Evolutionary conservation across 92 coral and sea anemone species (phyloP), one percentile per base, ranked within the genome.

Genomic region (Muricea muricata): DNA sequence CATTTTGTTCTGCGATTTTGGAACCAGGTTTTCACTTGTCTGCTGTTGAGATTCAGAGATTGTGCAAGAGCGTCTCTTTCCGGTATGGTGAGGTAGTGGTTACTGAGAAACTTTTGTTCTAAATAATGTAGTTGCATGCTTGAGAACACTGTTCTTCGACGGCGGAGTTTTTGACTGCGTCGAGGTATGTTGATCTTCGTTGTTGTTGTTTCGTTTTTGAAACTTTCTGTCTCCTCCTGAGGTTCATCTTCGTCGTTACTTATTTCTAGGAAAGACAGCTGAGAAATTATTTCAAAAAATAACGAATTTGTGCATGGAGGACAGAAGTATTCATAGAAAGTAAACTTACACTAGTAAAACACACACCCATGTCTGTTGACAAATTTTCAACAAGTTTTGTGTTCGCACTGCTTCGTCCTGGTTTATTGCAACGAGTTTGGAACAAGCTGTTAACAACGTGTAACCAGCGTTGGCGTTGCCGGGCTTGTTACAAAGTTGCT

Each of bases 1-100:
- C 99, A 97, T 81, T 97, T 97, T 6, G 99, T 97, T 55, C 99
- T 87, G 23, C 99, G 92, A 57, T 97, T 97, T 58, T 97, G 99
- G 73, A 97, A 97, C 99, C 99, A 97, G 14, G 99, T 97, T 86
- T 97, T 97, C 6, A 97, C 97, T 79, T 97, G 99, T 56, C 93
- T 87, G 85, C 94, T 97, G 63, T 95, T 97, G 45, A 97, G 92
- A 73, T 97, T 97, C 40, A 97, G 85, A 13, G 99, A 97, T 47
- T 95, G 92, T 34, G 99, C 99, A 60, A 97, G 76, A 84, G 94
- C 91, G 82, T 97, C 99, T 66, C 99, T 86, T 48, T 97, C 99
- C 3, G 99, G 98, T 40, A 97, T 97, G 29, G 99, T 97, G 7
- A 97, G 92, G 83, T 97, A 97, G 48, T 97, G 94, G 87, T 95